phyloP scores from a whole-genome alignment of 2,888 invertebrate genomes.

The Aspidapion aeneum region DNA sequence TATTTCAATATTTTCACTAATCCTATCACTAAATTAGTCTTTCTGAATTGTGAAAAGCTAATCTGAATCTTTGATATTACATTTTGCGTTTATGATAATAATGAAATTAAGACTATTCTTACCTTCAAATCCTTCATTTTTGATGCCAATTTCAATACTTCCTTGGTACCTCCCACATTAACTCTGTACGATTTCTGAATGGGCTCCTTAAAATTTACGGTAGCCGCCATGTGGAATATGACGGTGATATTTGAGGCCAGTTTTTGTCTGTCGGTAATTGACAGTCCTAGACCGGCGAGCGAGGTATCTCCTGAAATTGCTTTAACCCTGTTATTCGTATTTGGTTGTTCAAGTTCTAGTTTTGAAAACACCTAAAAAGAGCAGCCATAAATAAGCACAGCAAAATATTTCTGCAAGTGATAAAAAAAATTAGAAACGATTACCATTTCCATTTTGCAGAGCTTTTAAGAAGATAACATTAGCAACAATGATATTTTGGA shows the following conservation, averaged over 20 bases:
- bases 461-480: too few relatives aligned
- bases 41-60: too few relatives aligned
- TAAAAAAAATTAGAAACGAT: too few relatives aligned
- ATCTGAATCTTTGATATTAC: too few relatives aligned
- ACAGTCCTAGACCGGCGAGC: constrained; percentile 59
- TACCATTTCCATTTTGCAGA: too few relatives aligned
- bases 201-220: constrained; percentile 84
- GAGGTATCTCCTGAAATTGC: constrained; percentile 67
- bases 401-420: too few relatives aligned
- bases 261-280: constrained; percentile 56
- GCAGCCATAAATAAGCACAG: too few relatives aligned
- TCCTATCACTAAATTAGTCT: too few relatives aligned
- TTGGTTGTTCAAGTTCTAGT: constrained; percentile 52
- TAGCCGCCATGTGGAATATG: constrained; percentile 88
- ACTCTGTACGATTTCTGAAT: constrained; percentile 72
- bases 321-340: constrained; percentile 64
- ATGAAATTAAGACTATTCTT: constrained; percentile 20
- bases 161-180: constrained; percentile 74
- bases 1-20: too few relatives aligned
- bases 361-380: constrained; percentile 52
- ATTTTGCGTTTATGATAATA: too few relatives aligned
- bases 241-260: constrained; percentile 63
- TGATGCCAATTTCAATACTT: constrained; percentile 68
- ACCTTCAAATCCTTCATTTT: constrained; percentile 71
- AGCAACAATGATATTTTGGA: too few relatives aligned